phyloP scores from a whole-genome alignment of 1,140 invertebrate species.

The Dendrolimus punctatus region DNA sequence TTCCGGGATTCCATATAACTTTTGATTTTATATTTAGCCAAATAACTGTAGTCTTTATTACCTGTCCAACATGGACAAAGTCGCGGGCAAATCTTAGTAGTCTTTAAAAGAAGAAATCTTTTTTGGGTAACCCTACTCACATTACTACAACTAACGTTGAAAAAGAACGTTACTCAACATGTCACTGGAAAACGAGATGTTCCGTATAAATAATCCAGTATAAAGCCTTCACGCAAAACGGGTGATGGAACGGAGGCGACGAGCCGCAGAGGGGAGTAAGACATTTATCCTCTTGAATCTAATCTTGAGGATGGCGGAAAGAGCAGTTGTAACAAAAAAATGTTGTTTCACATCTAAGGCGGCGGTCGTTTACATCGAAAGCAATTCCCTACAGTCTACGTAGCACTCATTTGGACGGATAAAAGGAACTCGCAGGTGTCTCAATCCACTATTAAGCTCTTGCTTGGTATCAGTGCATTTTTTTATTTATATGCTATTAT shows the following conservation, averaged over 20 bases:
- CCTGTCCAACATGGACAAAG: too few species aligned
- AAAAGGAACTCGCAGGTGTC: too few species aligned
- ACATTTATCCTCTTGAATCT: conserved; percentile 65
- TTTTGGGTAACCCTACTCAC: too few species aligned
- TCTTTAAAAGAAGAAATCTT: too few species aligned
- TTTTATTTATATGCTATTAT: too few species aligned
- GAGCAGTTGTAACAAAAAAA: conserved; percentile 51
- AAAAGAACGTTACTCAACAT: conserved; percentile 52
- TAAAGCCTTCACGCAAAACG: conserved; percentile 59
- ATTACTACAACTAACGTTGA: conserved; percentile 13
- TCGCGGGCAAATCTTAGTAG: too few species aligned
- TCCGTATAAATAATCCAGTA: conserved; percentile 63
- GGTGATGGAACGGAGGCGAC: conserved; percentile 31
- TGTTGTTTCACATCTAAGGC: conserved; percentile 31
- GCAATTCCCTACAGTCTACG: conserved; percentile 36
- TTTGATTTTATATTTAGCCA: too few species aligned
- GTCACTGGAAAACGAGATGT: conserved; percentile 47
- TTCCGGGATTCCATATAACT: too few species aligned
- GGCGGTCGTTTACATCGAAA: conserved; percentile 28
- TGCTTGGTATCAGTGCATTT: too few species aligned
- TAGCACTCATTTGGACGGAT: conserved; percentile 34
- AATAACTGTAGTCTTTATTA: too few species aligned
- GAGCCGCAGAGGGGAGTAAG: conserved; percentile 26
- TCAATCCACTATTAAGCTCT: too few species aligned
- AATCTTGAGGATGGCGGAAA: conserved; percentile 61